Conservation (phyloP, 1,140 invertebrate genomes). For the Ephestia elutella region DNA sequence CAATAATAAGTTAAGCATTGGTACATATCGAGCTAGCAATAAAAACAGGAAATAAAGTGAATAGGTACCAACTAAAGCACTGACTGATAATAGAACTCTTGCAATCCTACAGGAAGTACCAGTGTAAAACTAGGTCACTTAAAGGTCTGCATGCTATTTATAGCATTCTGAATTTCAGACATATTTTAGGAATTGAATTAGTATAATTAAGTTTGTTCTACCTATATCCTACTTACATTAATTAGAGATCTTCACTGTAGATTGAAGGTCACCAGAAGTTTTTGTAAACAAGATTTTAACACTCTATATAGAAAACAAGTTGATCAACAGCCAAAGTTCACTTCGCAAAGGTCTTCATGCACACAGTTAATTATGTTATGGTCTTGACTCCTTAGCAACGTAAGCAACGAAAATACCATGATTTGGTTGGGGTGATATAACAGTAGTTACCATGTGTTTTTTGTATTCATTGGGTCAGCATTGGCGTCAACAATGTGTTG, state of each 20-base stretch:
- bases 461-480: conserved; percentile 66
- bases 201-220: no score
- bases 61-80: not conserved
- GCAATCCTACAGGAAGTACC: conserved; percentile 46
- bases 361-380: conserved; percentile 38
- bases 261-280: not conserved
- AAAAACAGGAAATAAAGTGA: no score
- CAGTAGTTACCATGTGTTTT: conserved; percentile 60
- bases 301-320: not conserved
- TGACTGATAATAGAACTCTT: conserved; percentile 33
- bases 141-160: conserved; percentile 45
- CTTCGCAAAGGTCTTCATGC: not conserved
- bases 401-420: conserved; percentile 46
- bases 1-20: not conserved
- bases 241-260: not conserved
- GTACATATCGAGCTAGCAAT: not conserved
- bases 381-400: conserved; percentile 44
- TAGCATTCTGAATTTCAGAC: conserved; percentile 18
- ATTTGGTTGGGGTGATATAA: conserved; percentile 60
- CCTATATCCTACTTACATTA: not conserved
- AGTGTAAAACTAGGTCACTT: conserved; percentile 46
- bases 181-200: not conserved
- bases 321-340: conserved; percentile 20
- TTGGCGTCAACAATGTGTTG: conserved; percentile 70
- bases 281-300: not conserved